A percentile compares a stretch with the other conserved stretches of the same genome.
These are phyloP conservation scores for Bagarius yarrelli DNA, from an alignment of 2,113 vertebrate genomes.

Conservation along the genomic window DNA sequence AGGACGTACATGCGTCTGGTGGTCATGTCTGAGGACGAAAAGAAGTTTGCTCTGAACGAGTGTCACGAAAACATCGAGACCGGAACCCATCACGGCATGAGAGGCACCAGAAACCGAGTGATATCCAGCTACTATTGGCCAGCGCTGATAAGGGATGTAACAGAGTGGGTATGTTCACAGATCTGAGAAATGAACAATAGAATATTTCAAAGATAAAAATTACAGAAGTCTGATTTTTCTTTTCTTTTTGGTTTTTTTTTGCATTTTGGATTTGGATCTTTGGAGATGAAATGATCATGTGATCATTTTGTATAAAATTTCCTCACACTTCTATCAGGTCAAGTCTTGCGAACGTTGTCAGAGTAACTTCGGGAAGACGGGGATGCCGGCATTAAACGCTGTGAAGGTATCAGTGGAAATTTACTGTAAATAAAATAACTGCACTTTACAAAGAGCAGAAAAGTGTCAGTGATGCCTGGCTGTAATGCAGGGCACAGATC, in stretches of 20 bases:
- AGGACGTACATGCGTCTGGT: constrained; percentile 19
- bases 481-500: neutral
- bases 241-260: too few species aligned
- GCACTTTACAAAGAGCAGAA: too few species aligned
- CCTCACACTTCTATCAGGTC: neutral
- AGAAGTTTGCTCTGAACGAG: neutral
- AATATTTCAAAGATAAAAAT: too few species aligned
- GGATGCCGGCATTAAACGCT: neutral
- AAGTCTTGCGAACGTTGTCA: constrained; percentile 21
- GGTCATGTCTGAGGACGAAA: constrained; percentile 8
- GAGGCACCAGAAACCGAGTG: constrained; percentile 15
- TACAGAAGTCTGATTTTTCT: too few species aligned
- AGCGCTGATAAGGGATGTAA: constrained; percentile 10
- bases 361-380: neutral
- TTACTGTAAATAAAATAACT: too few species aligned
- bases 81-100: neutral
- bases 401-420: constrained; percentile 8
- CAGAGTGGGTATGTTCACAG: neutral
- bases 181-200: neutral
- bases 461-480: too few species aligned
- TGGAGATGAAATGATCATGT: neutral
- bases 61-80: neutral
- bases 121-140: constrained; percentile 3
- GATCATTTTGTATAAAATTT: neutral
- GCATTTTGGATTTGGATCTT: neutral